Conservation (phyloP, 2,797 vertebrate genomes). For the Allobates femoralis region DNA sequence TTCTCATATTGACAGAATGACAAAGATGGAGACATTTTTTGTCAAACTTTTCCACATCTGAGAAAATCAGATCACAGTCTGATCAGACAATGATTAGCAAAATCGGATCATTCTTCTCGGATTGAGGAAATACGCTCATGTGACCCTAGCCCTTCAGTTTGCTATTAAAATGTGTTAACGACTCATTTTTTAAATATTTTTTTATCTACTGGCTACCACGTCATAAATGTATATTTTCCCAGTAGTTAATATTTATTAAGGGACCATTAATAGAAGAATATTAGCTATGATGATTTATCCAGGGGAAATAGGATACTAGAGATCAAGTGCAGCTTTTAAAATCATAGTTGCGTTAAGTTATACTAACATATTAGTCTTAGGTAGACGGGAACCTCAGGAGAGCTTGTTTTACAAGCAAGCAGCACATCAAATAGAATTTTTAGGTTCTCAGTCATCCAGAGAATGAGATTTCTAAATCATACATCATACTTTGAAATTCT, state of each 20-base stretch:
- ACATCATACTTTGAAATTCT: not conserved
- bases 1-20: too few relatives aligned
- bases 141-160: too few relatives aligned
- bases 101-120: too few relatives aligned
- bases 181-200: too few relatives aligned
- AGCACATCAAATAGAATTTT: conserved; percentile 8
- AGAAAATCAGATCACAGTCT: too few relatives aligned
- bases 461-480: not conserved
- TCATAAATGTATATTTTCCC: not conserved
- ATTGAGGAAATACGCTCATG: too few relatives aligned
- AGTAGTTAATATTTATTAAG: not conserved
- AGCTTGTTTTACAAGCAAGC: not conserved
- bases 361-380: not conserved
- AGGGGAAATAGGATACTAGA: not conserved
- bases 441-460: not conserved
- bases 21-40: too few relatives aligned
- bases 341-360: not conserved
- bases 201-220: too few relatives aligned
- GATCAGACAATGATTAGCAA: too few relatives aligned
- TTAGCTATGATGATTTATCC: not conserved
- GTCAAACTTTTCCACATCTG: too few relatives aligned
- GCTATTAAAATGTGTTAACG: too few relatives aligned
- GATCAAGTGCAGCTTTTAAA: not conserved
- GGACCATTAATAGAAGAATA: not conserved
- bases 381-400: not conserved